Percentiles rank a stretch among this genome's conserved stretches.
phyloP scores from a whole-genome alignment of 2,113 vertebrate species.

The Neolamprologus modestus region DNA sequence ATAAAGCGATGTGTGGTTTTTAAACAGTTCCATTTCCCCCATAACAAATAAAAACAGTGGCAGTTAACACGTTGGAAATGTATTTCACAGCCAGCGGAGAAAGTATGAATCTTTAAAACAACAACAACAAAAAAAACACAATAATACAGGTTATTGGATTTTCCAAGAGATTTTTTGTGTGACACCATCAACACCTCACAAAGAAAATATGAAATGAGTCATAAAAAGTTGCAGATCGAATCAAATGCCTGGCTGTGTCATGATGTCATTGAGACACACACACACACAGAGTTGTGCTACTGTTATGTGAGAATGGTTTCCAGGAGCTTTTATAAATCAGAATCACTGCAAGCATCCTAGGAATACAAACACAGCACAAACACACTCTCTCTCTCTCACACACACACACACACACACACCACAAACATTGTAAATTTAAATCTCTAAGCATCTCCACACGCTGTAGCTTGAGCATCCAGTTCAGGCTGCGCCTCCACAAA shows the following conservation, averaged over 20 bases:
- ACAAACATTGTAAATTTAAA: constrained; percentile 37
- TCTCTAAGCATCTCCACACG: not conserved
- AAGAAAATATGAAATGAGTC: constrained; percentile 1
- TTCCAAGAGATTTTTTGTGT: not conserved
- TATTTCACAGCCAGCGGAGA: not conserved
- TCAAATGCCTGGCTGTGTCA: not conserved
- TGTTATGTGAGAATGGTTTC: not conserved
- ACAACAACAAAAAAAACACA: rapidly evolving
- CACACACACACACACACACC: not conserved
- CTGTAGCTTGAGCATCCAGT: not conserved
- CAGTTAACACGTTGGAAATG: constrained; percentile 11
- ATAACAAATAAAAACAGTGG: constrained; percentile 25
- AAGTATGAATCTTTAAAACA: not conserved
- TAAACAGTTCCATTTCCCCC: constrained; percentile 10
- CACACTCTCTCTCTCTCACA: not conserved
- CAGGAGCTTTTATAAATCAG: constrained; percentile 50
- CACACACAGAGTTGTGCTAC: not conserved
- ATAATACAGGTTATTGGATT: not conserved
- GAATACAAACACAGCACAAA: constrained; percentile 13
- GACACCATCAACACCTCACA: not conserved
- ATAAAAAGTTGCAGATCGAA: constrained; percentile 12
- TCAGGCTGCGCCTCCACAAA: not conserved
- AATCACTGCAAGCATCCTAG: constrained; percentile 33
- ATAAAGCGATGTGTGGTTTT: constrained; percentile 17
- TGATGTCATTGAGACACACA: not conserved